Percentiles rank a stretch among this genome's conserved stretches.
Conservation (phyloP, 2,888 invertebrate genomes). For the Drosophila ezoana region DNA sequence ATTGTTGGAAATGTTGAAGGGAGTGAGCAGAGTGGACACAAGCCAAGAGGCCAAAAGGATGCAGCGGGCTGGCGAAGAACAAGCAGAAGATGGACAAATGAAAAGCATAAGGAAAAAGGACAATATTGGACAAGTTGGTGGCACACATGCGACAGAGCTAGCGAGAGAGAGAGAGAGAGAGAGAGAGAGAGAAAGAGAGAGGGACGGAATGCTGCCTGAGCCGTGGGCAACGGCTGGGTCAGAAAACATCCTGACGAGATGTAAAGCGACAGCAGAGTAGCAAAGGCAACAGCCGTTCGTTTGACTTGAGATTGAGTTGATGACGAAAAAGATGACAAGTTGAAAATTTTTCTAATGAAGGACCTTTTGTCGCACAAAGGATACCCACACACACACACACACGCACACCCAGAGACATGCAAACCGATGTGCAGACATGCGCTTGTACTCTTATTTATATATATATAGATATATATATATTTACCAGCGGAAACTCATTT, state of each 20-base stretch:
- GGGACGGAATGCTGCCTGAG: background rate
- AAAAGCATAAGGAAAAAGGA: conserved; percentile 78
- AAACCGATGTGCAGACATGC: conserved; percentile 44
- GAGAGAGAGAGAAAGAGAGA: background rate
- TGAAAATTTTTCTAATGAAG: conserved; percentile 81
- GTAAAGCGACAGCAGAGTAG: conserved; percentile 68
- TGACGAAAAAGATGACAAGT: conserved; percentile 82
- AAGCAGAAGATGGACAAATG: conserved; percentile 76
- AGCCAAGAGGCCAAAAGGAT: conserved; percentile 38
- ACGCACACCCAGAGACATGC: conserved; percentile 23
- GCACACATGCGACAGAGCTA: conserved; percentile 49
- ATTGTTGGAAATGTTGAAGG: conserved; percentile 29
- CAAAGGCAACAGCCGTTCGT: conserved; percentile 69
- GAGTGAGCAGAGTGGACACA: conserved; percentile 37
- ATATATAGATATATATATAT: conserved; percentile 15
- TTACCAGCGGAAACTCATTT: conserved; percentile 5
- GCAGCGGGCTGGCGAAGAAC: conserved; percentile 38
- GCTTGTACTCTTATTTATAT: conserved; percentile 18
- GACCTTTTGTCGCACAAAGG: conserved; percentile 75
- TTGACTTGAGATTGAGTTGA: conserved; percentile 80
- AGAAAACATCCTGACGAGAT: conserved; percentile 66
- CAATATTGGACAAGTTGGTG: conserved; percentile 75
- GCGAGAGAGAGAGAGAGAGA: background rate
- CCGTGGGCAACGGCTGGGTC: conserved; percentile 13
- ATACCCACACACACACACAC: conserved; percentile 41